Evolutionary conservation across 2,888 invertebrate species (phyloP), one percentile per base, ranked within the genome.

Genomic region (Hypercompe scribonia): DNA sequence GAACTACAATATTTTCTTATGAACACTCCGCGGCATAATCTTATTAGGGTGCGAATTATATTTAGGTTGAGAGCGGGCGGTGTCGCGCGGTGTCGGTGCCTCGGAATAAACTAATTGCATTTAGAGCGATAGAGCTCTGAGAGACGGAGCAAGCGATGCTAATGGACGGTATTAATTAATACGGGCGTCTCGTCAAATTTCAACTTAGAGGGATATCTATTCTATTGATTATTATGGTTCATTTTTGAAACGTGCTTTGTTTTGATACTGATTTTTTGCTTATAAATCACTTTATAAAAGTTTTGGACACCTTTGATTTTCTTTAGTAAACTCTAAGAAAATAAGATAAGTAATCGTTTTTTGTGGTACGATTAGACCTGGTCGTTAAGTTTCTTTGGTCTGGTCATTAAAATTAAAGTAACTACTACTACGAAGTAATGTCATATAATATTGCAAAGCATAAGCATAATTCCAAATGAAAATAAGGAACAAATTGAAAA

Each of bases 161-260:
- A 95, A 95, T 95, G 94, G 95, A 94, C 92, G 92, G 91, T 93
- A 93, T 94, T 95, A 93, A 95, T 95, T 95, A 95, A 93, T 92
- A 90, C 90, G 86, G 89, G 90, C 91, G 89, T 92, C 92, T 93
- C 92, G 90, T 93, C 93, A 93, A 92, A 93, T 92, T 92, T 92
- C 89, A 88, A 88, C 89, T 89, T 86, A 85, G 88, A 84, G 77
- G 85, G 90, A 90, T 92, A 92, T 93, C 90, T 89, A 90, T 92
- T 90, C 86, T 80, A 80, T 81, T 79, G 83, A 86, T 68, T 85
- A 84, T 84, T 81, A 81, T 84, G 84, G 82, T 86, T 84, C 84
- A 84, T 81, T 78, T 82, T 76, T 74, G 65, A 75, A 72, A 73
- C 77, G 70, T 67, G 64, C 65, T 28, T n/a, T 50, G 46, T 58